phyloP scores from a whole-genome alignment of 2,113 vertebrate species.

The Apodemus sylvaticus region DNA sequence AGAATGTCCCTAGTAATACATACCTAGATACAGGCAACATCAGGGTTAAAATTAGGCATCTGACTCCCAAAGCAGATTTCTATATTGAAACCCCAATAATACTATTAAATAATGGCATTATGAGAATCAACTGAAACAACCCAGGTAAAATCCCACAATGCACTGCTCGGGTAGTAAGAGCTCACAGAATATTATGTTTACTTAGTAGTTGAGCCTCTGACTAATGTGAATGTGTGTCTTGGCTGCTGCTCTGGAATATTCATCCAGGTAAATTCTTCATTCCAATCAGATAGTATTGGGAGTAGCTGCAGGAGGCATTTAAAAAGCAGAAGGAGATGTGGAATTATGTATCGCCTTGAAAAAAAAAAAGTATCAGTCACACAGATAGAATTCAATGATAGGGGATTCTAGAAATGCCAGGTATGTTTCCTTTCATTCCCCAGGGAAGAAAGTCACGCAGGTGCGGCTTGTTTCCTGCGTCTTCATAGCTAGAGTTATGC shows the following conservation, averaged over 20 bases:
- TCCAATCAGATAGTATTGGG: conserved; percentile 20
- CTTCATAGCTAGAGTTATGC: conserved; percentile 38
- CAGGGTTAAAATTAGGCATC: not conserved
- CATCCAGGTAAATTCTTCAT: not conserved
- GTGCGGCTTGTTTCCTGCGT: conserved; percentile 49
- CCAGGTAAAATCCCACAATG: not conserved
- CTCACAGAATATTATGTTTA: not conserved
- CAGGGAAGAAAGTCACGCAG: conserved; percentile 54
- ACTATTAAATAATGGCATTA: not conserved
- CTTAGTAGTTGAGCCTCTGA: not conserved
- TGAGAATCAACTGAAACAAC: not conserved
- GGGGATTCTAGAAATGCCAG: conserved; percentile 7
- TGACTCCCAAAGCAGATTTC: not conserved
- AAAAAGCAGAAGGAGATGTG: not conserved
- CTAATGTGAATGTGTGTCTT: not conserved
- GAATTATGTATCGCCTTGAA: not conserved
- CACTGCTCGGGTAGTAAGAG: not conserved
- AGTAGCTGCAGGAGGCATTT: not conserved
- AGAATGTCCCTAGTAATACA: not conserved
- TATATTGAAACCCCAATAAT: not conserved
- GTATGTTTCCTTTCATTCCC: conserved; percentile 1
- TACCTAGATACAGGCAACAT: not conserved
- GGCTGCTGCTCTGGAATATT: not conserved
- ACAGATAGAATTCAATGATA: conserved; percentile 59
- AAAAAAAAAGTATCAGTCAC: conserved; percentile 11